Evolutionary conservation across 2,113 vertebrate genomes (phyloP).

Genomic region (Tachycineta bicolor): DNA sequence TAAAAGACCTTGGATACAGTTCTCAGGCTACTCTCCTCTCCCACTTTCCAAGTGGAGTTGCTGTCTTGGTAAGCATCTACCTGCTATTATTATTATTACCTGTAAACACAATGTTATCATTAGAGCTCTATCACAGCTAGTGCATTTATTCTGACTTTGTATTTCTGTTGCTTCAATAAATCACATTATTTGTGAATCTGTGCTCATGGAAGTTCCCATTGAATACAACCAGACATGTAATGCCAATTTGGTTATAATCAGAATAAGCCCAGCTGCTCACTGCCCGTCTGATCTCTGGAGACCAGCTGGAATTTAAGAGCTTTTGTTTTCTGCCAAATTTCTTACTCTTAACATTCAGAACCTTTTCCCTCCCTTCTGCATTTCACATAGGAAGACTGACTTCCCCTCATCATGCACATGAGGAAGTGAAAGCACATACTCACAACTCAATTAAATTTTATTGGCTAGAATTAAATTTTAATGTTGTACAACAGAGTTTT

Average conservation of each 20-base stretch:
- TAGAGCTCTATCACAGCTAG: neutral
- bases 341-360: neutral
- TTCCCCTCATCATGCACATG: neutral
- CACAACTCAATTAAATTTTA: neutral
- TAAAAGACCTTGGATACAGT: neutral
- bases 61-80: neutral
- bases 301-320: neutral
- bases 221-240: neutral
- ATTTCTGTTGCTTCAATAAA: neutral
- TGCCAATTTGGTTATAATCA: neutral
- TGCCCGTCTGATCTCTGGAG: neutral
- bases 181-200: neutral
- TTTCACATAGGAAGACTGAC: neutral
- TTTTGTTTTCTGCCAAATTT: neutral
- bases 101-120: neutral
- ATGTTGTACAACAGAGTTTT: neutral
- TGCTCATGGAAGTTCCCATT: neutral
- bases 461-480: neutral
- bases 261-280: neutral
- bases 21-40: neutral
- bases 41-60: neutral
- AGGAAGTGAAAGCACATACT: neutral
- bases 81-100: neutral
- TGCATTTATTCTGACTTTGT: neutral
- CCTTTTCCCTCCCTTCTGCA: neutral